Evolutionary conservation across 1,140 invertebrate genomes (phyloP).

Genomic region (Pomacea maculata): DNA sequence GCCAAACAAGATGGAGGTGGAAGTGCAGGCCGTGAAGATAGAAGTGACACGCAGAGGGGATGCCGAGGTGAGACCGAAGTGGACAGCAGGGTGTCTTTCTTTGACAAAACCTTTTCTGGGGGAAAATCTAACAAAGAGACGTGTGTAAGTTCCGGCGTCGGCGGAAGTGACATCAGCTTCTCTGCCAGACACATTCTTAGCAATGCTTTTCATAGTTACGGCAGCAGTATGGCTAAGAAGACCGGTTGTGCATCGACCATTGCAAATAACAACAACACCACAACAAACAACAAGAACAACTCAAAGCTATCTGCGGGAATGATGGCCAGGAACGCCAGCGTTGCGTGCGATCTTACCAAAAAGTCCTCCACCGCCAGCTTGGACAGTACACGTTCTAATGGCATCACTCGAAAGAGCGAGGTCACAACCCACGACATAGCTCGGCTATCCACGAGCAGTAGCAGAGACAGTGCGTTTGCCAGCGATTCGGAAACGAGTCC

Average conservation of each 20-base stretch:
- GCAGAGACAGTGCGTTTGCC: constrained; percentile 24
- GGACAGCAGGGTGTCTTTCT: constrained; percentile 3
- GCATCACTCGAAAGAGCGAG: not conserved
- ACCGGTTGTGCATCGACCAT: no score
- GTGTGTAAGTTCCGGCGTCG: not conserved
- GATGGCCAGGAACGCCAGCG: no score
- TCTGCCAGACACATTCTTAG: constrained; percentile 17
- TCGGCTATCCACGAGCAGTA: constrained; percentile 22
- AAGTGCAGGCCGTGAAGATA: no score
- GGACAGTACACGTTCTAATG: not conserved
- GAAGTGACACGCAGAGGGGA: no score
- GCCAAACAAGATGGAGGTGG: not conserved
- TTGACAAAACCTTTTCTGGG: constrained; percentile 16
- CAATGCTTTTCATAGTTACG: constrained; percentile 3
- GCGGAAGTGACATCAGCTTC: constrained; percentile 8
- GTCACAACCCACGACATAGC: constrained; percentile 19
- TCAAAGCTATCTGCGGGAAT: no score
- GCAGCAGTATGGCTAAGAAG: not conserved
- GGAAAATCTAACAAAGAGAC: constrained; percentile 8
- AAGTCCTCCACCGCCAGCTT: no score
- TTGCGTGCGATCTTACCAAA: no score
- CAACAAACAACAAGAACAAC: no score
- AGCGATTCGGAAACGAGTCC: constrained; percentile 18
- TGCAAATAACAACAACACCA: no score
- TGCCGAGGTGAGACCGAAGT: no score